A percentile compares a stretch with the other conserved stretches of the same genome.
These are phyloP conservation scores for Phaedon cochleariae DNA, from an alignment of 2,888 invertebrate species.

Conservation along the genomic window DNA sequence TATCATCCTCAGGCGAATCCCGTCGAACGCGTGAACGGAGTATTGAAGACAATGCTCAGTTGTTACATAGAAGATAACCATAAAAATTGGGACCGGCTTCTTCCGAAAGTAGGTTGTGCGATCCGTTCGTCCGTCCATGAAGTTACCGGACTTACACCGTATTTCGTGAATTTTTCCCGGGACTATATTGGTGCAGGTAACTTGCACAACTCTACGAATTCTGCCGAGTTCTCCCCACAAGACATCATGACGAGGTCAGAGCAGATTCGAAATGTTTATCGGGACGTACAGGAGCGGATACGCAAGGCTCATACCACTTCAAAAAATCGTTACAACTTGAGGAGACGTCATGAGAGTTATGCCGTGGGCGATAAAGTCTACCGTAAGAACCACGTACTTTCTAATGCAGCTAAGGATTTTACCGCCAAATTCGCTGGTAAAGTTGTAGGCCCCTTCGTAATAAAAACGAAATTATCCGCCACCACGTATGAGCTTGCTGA, in stretches of 20 bases:
- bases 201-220: not conserved
- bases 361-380: conserved; percentile 9
- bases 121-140: conserved; percentile 22
- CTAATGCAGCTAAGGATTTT: conserved; percentile 25
- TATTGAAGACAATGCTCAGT: conserved; percentile 49
- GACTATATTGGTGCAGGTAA: not conserved
- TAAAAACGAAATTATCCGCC: conserved; percentile 9
- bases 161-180: conserved; percentile 26
- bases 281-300: not conserved
- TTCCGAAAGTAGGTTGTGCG: conserved; percentile 19
- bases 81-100: conserved; percentile 10
- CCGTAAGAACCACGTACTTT: conserved; percentile 19
- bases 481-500: conserved; percentile 21
- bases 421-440: conserved; percentile 27
- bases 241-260: not conserved
- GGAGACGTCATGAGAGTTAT: not conserved
- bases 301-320: not conserved
- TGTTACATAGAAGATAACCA: conserved; percentile 22
- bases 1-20: conserved; percentile 52
- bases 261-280: not conserved
- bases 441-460: conserved; percentile 20
- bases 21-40: conserved; percentile 48
- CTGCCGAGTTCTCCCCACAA: not conserved
- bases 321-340: not conserved
- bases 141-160: conserved; percentile 12